Percentiles rank a stretch among this genome's conserved stretches.
Conservation (phyloP, 2,113 vertebrate genomes). For the Motacilla tschutschensis region DNA sequence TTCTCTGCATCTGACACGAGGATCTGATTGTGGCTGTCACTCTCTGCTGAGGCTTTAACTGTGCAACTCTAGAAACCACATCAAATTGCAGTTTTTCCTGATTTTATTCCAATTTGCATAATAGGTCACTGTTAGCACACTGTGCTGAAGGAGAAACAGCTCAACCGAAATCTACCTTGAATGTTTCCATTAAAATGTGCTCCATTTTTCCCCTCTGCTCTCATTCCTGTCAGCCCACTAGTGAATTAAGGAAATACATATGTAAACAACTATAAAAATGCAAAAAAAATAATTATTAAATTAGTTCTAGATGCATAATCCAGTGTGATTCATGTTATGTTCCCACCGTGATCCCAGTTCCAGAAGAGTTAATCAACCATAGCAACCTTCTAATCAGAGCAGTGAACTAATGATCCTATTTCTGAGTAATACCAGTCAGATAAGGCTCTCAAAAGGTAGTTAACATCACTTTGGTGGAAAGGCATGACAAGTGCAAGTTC, state of each 20-base stretch:
- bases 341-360: slow-evolving; percentile 70
- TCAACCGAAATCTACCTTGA: slow-evolving; percentile 29
- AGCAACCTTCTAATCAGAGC: slow-evolving; percentile 78
- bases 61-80: slow-evolving; percentile 46
- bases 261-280: slow-evolving; percentile 70
- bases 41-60: slow-evolving; percentile 18
- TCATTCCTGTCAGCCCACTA: slow-evolving; percentile 17
- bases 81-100: slow-evolving; percentile 53
- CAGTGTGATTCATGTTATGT: slow-evolving; percentile 62
- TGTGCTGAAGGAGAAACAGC: slow-evolving; percentile 39
- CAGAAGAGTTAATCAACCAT: slow-evolving; percentile 82
- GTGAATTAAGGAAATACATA: slow-evolving; percentile 61
- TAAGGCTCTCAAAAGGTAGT: slow-evolving; percentile 84
- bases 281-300: slow-evolving; percentile 75
- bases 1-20: background rate
- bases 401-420: slow-evolving; percentile 82
- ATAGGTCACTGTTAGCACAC: slow-evolving; percentile 40
- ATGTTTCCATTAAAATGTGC: slow-evolving; percentile 16
- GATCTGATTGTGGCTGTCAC: background rate
- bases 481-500: slow-evolving; percentile 80
- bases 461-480: slow-evolving; percentile 82
- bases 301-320: slow-evolving; percentile 76
- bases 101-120: slow-evolving; percentile 58
- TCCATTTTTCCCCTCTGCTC: slow-evolving; percentile 2
- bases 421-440: slow-evolving; percentile 82